Conservation (phyloP, 2,797 vertebrate genomes). For the Decapterus maruadsi region DNA sequence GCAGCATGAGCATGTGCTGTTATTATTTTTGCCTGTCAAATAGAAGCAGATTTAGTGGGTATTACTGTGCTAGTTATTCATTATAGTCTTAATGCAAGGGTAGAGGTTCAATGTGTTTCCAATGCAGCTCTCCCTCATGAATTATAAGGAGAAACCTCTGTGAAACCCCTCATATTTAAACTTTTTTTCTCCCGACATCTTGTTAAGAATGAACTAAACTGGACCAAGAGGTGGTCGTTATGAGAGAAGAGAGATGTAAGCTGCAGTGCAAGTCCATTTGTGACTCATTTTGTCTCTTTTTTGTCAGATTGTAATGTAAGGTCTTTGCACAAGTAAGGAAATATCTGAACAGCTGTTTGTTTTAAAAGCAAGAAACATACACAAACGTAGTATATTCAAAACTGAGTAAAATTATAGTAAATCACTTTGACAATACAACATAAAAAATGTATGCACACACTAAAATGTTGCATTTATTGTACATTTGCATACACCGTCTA, state of each 20-base stretch:
- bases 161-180: not conserved
- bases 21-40: not conserved
- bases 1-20: not conserved
- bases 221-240: not conserved
- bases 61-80: not conserved
- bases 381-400: not conserved
- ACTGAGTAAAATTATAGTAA: not conserved
- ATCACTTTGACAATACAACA: not conserved
- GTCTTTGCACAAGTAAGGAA: not conserved
- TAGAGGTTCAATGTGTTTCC: not conserved
- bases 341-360: not conserved
- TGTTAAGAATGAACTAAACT: conserved; percentile 3
- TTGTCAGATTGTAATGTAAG: not conserved
- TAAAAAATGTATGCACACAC: not conserved
- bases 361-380: not conserved
- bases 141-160: not conserved
- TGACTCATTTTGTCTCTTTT: not conserved
- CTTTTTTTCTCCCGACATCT: not conserved
- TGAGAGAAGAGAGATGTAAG: conserved; percentile 1
- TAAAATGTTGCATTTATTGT: not conserved
- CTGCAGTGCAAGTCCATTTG: not conserved
- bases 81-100: not conserved
- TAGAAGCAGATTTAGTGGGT: not conserved
- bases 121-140: not conserved
- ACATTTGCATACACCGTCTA: not conserved